A percentile compares a stretch with the other conserved stretches of the same genome.
Evolutionary conservation across 2,888 invertebrate species (phyloP).

Genomic region (Altica lythri): DNA sequence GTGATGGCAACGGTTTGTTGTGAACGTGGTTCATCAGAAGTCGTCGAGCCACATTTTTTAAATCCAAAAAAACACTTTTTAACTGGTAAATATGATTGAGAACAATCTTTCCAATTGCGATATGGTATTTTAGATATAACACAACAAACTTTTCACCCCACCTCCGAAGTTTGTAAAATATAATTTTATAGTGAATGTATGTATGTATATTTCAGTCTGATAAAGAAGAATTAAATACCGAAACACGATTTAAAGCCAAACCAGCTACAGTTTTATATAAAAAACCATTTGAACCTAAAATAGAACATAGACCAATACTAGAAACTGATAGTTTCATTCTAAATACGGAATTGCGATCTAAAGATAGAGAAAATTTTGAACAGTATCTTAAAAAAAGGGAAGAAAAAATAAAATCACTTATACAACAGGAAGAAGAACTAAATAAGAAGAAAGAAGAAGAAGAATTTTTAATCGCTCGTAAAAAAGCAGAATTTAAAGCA

Average conservation of each 20-base stretch:
- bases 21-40: too few relatives aligned
- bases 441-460: slow-evolving; percentile 57
- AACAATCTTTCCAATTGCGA: background rate
- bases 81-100: background rate
- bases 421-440: slow-evolving; percentile 27
- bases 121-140: too few relatives aligned
- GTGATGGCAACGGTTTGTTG: too few relatives aligned
- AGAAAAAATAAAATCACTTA: slow-evolving; percentile 49
- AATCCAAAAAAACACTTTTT: background rate
- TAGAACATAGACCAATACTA: slow-evolving; percentile 56
- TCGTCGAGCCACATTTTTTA: background rate
- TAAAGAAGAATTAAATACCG: slow-evolving; percentile 50
- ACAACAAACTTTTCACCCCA: too few relatives aligned
- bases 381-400: slow-evolving; percentile 62
- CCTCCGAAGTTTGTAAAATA: too few relatives aligned
- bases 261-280: slow-evolving; percentile 66
- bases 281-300: slow-evolving; percentile 68
- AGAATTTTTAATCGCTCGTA: slow-evolving; percentile 61
- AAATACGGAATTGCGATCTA: slow-evolving; percentile 68
- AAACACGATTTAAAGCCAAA: slow-evolving; percentile 64
- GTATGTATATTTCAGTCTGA: slow-evolving; percentile 38
- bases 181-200: too few relatives aligned
- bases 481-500: slow-evolving; percentile 65
- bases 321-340: slow-evolving; percentile 63
- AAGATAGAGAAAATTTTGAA: slow-evolving; percentile 66